Evolutionary conservation across 2,888 invertebrate species (phyloP).

Genomic region (Margaritifera margaritifera): DNA sequence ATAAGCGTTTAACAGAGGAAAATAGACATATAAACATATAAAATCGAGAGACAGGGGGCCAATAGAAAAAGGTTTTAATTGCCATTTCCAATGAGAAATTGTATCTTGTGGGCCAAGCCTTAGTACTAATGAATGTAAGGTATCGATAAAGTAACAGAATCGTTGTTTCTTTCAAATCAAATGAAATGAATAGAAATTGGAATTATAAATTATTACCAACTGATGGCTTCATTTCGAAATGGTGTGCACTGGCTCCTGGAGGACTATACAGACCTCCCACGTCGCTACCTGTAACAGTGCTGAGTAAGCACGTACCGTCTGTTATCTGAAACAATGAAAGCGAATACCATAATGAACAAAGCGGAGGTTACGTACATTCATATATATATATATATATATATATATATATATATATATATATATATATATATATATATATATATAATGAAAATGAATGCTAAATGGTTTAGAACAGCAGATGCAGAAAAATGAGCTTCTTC

Average conservation of each 20-base stretch:
- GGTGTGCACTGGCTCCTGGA: conserved; percentile 61
- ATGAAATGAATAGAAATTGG: neutral
- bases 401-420: conserved; percentile 5
- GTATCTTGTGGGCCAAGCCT: no score
- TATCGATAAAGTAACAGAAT: neutral
- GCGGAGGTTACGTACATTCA: neutral
- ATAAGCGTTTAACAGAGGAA: no score
- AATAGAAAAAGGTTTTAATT: no score
- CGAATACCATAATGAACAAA: neutral
- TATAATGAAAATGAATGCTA: neutral
- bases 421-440: conserved; percentile 5
- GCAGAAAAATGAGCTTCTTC: no score
- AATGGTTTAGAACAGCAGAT: no score
- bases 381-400: conserved; percentile 3
- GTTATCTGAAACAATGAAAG: conserved; percentile 49
- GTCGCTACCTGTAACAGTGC: conserved; percentile 68
- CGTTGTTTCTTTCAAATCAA: neutral
- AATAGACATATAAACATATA: no score
- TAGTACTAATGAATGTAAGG: neutral
- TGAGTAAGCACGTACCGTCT: conserved; percentile 64
- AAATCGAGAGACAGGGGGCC: no score
- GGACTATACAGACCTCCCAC: conserved; percentile 65
- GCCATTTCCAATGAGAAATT: no score
- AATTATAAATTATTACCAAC: conserved; percentile 49
- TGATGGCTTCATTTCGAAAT: conserved; percentile 70